Conservation (phyloP, 2,888 invertebrate genomes). For the Caenorhabditis doughertyi region DNA sequence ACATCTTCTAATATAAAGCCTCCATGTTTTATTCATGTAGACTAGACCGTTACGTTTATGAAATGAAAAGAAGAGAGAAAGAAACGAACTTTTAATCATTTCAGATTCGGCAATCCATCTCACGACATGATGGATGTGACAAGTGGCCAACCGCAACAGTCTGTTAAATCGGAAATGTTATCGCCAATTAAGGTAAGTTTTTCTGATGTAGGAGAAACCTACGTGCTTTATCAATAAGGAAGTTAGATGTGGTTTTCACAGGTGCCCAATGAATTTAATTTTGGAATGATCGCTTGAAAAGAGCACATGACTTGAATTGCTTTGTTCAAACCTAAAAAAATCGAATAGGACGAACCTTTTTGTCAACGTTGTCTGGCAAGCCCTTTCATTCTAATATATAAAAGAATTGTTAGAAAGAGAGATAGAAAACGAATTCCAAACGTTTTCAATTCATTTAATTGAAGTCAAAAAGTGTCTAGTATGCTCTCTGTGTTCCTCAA, state of each 20-base stretch:
- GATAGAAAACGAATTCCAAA: background rate
- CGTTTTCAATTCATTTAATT: background rate
- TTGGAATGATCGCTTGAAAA: background rate
- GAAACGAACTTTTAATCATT: slow-evolving; percentile 13
- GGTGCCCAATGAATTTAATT: slow-evolving; percentile 1
- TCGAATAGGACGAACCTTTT: no score
- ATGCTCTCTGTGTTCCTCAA: background rate
- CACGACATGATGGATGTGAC: slow-evolving; percentile 61
- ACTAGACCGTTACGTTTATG: background rate
- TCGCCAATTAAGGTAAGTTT: slow-evolving; percentile 55
- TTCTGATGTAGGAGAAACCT: slow-evolving; percentile 7
- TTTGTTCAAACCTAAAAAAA: background rate
- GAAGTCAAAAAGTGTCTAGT: slow-evolving; percentile 5
- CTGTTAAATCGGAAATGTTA: slow-evolving; percentile 53
- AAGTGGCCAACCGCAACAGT: slow-evolving; percentile 32
- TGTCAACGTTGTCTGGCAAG: no score
- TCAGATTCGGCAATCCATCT: slow-evolving; percentile 51
- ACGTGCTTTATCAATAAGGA: slow-evolving; percentile 48
- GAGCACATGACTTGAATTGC: background rate
- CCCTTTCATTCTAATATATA: no score
- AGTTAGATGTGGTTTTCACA: background rate
- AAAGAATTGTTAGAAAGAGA: background rate
- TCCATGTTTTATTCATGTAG: background rate
- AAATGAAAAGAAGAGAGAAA: background rate
- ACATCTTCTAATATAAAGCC: background rate